These are phyloP conservation scores for Lissonota sp. DNA, from an alignment of 2,888 invertebrate genomes.

Conservation along the genomic window DNA sequence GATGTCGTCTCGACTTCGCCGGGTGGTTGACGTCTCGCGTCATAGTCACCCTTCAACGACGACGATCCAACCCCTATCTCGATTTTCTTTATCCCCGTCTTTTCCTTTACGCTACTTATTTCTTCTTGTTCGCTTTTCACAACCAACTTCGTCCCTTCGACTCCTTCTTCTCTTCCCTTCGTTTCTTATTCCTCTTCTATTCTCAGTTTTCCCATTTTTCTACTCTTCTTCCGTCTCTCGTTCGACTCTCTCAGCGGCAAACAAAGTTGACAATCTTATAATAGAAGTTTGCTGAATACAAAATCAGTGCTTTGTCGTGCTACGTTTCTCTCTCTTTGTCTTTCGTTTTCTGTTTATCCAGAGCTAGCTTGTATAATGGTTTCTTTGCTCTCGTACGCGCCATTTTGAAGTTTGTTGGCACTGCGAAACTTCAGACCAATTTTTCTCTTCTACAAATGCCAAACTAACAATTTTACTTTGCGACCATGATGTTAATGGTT, in stretches of 20 bases:
- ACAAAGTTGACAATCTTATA: constrained; percentile 79
- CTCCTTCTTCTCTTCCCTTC: constrained; percentile 45
- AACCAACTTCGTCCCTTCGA: constrained; percentile 44
- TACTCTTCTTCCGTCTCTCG: constrained; percentile 38
- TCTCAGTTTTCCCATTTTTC: constrained; percentile 24
- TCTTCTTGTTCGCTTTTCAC: constrained; percentile 48
- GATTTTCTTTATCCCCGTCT: constrained; percentile 60
- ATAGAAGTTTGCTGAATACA: constrained; percentile 79
- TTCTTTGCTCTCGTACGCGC: no score
- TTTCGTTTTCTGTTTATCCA: neutral
- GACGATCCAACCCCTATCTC: constrained; percentile 63
- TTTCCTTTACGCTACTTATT: constrained; percentile 31
- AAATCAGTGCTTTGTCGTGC: constrained; percentile 75
- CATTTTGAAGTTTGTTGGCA: no score
- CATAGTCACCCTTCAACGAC: constrained; percentile 74
- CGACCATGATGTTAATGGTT: no score
- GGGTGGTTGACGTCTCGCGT: constrained; percentile 75
- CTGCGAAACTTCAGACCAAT: no score
- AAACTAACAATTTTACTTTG: no score
- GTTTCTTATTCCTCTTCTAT: constrained; percentile 47
- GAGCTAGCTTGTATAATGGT: constrained; percentile 69
- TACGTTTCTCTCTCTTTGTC: constrained; percentile 44
- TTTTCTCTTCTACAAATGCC: no score
- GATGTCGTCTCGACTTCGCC: constrained; percentile 68
- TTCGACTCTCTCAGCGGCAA: constrained; percentile 58